Evolutionary conservation across 2,888 invertebrate genomes (phyloP).

Genomic region (Eupithecia pulchellata): DNA sequence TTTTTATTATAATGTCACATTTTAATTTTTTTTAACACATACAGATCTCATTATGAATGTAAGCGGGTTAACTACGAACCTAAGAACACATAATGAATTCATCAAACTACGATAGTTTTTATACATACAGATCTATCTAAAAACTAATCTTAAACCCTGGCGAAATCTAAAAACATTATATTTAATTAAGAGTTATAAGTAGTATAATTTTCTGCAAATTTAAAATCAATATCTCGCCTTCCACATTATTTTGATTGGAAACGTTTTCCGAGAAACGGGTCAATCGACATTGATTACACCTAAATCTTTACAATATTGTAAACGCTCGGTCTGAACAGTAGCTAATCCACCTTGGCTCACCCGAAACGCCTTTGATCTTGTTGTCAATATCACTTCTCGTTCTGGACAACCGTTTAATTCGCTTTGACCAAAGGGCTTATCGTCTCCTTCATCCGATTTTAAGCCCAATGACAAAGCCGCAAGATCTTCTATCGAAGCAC

Average conservation of each 20-base stretch:
- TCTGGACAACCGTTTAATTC: conserved; percentile 38
- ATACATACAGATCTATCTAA: no score
- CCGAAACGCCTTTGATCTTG: conserved; percentile 37
- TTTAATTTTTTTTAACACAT: no score
- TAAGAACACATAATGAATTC: no score
- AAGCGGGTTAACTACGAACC: no score
- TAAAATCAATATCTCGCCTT: neutral
- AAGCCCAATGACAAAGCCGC: conserved; percentile 10
- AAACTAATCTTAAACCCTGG: no score
- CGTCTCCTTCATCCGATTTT: conserved; percentile 6
- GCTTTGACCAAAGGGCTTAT: conserved; percentile 36
- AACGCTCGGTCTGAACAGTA: conserved; percentile 8
- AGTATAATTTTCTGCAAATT: neutral
- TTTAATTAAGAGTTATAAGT: no score
- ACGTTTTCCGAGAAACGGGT: neutral
- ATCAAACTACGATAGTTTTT: no score
- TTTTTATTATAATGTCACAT: no score
- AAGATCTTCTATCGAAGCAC: conserved; percentile 17
- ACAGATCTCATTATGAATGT: no score
- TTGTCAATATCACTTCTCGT: conserved; percentile 42
- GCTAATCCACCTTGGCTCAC: conserved; percentile 19
- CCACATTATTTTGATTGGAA: neutral
- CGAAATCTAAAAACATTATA: no score
- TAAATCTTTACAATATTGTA: conserved; percentile 7
- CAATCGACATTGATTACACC: conserved; percentile 10